A percentile compares a stretch with the other conserved stretches of the same genome.
These are phyloP conservation scores for Neodiprion fabricii DNA, from an alignment of 1,140 invertebrate genomes.

Conservation along the genomic window DNA sequence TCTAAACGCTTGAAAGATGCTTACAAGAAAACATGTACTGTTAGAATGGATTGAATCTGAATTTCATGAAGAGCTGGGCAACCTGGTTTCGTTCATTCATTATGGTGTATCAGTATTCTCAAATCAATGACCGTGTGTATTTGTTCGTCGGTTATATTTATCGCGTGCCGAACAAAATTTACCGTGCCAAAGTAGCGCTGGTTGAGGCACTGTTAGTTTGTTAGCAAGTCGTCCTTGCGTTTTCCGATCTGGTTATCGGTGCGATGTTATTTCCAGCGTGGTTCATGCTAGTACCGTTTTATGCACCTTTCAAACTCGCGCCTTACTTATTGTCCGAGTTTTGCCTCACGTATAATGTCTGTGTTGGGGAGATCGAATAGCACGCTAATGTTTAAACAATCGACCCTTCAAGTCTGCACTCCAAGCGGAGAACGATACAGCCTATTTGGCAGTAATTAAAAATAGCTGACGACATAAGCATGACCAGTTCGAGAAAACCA, in stretches of 20 bases:
- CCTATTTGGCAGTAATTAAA: background rate
- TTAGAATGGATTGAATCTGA: no score
- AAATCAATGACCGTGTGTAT: background rate
- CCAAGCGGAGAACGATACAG: background rate
- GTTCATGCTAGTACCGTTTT: conserved; percentile 37
- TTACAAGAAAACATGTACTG: no score
- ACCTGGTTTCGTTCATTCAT: no score
- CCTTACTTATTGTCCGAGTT: background rate
- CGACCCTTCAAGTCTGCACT: background rate
- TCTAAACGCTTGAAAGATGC: no score
- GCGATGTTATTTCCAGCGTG: conserved; percentile 33
- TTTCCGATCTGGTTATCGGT: conserved; percentile 34
- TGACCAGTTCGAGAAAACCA: background rate
- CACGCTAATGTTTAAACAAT: no score
- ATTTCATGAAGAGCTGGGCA: no score
- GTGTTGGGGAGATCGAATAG: no score
- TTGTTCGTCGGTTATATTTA: conserved; percentile 10
- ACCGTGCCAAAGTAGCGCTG: background rate
- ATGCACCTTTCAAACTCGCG: conserved; percentile 22
- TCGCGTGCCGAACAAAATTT: conserved; percentile 12
- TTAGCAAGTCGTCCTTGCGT: conserved; percentile 31
- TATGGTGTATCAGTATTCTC: background rate
- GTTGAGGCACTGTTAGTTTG: conserved; percentile 24
- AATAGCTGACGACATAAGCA: background rate
- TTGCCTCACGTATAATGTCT: no score